Percentiles rank a stretch among this genome's conserved stretches.
phyloP scores from a whole-genome alignment of 2,113 vertebrate species.

The Ictidomys tridecemlineatus region DNA sequence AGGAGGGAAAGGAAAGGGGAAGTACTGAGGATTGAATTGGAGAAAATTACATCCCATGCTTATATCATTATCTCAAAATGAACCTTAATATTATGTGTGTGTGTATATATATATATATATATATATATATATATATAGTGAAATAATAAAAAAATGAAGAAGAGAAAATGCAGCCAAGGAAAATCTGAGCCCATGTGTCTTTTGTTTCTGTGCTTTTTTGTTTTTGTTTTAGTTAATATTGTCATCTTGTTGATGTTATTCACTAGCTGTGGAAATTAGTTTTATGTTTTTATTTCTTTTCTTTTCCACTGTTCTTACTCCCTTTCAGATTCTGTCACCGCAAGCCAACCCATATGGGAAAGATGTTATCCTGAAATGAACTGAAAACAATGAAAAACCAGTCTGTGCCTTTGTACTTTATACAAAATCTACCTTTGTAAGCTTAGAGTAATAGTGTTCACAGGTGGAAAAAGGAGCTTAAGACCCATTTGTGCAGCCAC shows the following conservation, averaged over 20 bases:
- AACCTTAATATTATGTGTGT: too few species aligned
- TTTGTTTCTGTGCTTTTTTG: neutral
- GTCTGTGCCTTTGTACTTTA: neutral
- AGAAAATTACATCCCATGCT: too few species aligned
- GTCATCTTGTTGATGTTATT: neutral
- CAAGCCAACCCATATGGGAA: neutral
- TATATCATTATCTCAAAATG: too few species aligned
- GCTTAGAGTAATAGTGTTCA: neutral
- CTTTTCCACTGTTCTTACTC: neutral
- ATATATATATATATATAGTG: too few species aligned
- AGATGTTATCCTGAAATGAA: neutral
- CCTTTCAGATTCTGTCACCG: neutral
- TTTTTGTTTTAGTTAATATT: neutral
- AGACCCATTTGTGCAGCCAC: too few species aligned
- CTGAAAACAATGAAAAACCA: neutral
- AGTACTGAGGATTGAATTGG: too few species aligned
- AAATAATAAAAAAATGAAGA: too few species aligned
- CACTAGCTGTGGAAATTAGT: too few species aligned
- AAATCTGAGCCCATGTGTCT: neutral
- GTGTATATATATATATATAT: too few species aligned
- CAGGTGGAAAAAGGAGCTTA: too few species aligned
- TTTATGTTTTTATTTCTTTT: neutral
- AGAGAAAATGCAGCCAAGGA: neutral
- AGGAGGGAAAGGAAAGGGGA: too few species aligned
- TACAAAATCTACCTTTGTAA: neutral